phyloP scores from a whole-genome alignment of 2,888 invertebrate species.

The Bellardia pandia region DNA sequence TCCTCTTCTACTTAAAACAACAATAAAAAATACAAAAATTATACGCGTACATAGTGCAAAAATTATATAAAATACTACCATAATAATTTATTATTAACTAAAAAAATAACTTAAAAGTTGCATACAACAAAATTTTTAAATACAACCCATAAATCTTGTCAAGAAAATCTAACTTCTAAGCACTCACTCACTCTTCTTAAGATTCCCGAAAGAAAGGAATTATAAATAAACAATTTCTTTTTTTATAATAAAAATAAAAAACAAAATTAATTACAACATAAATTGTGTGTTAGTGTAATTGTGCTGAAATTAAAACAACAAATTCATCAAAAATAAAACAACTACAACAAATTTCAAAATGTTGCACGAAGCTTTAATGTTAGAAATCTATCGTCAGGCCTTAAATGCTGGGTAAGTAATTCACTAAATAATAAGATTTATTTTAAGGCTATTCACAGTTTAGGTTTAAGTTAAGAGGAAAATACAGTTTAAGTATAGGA shows the following conservation, averaged over 20 bases:
- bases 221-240: constrained; percentile 18
- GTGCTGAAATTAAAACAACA: constrained; percentile 16
- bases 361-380: constrained; percentile 83
- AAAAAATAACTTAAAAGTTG: constrained; percentile 46
- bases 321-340: constrained; percentile 74
- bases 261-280: constrained; percentile 47
- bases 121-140: neutral
- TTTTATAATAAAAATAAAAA: constrained; percentile 15
- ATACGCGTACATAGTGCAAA: constrained; percentile 82
- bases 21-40: constrained; percentile 66
- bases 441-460: constrained; percentile 1
- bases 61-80: constrained; percentile 60
- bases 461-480: neutral
- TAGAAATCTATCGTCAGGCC: constrained; percentile 84
- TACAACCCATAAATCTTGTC: constrained; percentile 19
- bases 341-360: constrained; percentile 81
- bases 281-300: constrained; percentile 47
- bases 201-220: constrained; percentile 40
- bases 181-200: neutral
- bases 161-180: neutral
- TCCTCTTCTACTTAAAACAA: constrained; percentile 68
- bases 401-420: constrained; percentile 82
- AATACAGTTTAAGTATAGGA: neutral
- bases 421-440: neutral
- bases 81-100: constrained; percentile 69